Percentiles rank a stretch among this genome's conserved stretches.
Conservation (phyloP, 2,797 vertebrate genomes). For the Ctenopoma multispine region DNA sequence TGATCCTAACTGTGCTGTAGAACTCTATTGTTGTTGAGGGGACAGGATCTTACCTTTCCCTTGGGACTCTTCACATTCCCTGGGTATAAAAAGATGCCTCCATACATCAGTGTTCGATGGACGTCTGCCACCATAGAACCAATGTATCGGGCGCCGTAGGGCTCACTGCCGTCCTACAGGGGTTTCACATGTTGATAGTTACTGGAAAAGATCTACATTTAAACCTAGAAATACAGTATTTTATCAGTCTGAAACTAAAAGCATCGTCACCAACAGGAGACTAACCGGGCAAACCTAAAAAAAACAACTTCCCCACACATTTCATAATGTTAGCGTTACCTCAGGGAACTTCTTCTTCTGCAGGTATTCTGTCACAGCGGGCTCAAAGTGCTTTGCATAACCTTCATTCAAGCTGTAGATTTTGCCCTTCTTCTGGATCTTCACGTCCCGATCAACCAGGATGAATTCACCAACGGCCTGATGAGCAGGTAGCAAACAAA, state of each 20-base stretch:
- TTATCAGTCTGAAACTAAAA: no score
- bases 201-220: background rate
- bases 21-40: no score
- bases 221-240: background rate
- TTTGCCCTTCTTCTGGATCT: constrained; percentile 93
- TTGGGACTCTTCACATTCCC: constrained; percentile 92
- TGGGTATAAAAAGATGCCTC: constrained; percentile 97
- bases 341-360: constrained; percentile 94
- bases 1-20: no score
- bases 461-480: constrained; percentile 97
- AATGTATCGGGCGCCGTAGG: constrained; percentile 92
- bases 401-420: constrained; percentile 98
- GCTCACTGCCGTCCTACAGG: constrained; percentile 89
- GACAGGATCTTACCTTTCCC: constrained; percentile 86
- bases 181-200: background rate
- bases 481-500: background rate
- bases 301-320: background rate
- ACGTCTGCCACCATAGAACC: constrained; percentile 99
- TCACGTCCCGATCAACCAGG: constrained; percentile 91
- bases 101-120: constrained; percentile 95
- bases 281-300: background rate
- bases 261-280: background rate
- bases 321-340: constrained; percentile 75
- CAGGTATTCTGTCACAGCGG: constrained; percentile 90
- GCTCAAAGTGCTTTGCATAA: constrained; percentile 91